Percentiles rank a stretch among this genome's conserved stretches.
Conservation (phyloP, 2,797 vertebrate species). For the Chaetophractus vellerosus region DNA sequence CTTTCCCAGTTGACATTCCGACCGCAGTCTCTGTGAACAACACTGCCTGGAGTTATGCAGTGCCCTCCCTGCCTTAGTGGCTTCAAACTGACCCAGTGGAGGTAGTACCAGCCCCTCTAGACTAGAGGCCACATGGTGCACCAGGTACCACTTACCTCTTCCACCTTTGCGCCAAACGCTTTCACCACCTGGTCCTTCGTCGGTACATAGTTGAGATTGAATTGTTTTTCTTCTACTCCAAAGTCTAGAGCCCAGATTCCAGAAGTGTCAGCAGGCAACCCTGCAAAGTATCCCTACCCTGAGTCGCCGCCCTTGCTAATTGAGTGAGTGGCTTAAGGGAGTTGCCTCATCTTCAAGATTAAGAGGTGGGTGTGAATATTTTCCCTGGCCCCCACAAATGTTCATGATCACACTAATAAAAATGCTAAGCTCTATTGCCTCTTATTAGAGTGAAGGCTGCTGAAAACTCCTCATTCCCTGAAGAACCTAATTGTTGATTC, state of each 20-base stretch:
- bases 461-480: slow-evolving; percentile 11
- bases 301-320: slow-evolving; percentile 51
- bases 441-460: slow-evolving; percentile 59
- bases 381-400: slow-evolving; percentile 69
- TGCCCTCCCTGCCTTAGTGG: not conserved
- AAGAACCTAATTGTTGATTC: not conserved
- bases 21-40: not conserved
- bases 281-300: not conserved
- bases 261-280: slow-evolving; percentile 40
- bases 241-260: slow-evolving; percentile 63
- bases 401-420: slow-evolving; percentile 81
- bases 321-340: slow-evolving; percentile 70
- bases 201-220: not conserved
- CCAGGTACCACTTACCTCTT: not conserved
- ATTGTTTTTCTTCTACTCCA: not conserved
- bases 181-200: slow-evolving; percentile 35
- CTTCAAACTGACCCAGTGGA: not conserved
- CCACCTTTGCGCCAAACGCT: not conserved
- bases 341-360: slow-evolving; percentile 58
- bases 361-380: slow-evolving; percentile 76
- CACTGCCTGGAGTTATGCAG: not conserved
- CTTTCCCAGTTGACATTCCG: not conserved
- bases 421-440: slow-evolving; percentile 74
- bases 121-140: not conserved
- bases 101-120: not conserved